These are phyloP conservation scores for Arctia plantaginis DNA, from an alignment of 2,888 invertebrate genomes.

Conservation along the genomic window DNA sequence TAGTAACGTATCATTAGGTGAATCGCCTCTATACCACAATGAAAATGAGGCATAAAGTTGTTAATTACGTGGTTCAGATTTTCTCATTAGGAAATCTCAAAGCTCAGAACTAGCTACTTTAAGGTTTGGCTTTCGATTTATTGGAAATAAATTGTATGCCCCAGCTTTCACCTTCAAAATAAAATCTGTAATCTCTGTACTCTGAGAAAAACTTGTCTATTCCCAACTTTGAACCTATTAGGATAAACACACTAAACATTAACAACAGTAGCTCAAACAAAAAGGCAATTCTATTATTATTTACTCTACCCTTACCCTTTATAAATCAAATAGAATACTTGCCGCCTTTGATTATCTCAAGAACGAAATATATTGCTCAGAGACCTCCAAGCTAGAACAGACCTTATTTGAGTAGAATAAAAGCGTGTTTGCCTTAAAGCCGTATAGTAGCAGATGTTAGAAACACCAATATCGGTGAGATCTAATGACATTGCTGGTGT, in stretches of 20 bases:
- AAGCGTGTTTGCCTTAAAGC: not conserved
- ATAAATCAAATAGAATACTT: conserved; percentile 18
- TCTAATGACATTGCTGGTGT: conserved; percentile 9
- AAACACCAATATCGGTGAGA: conserved; percentile 1
- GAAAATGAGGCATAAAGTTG: no score
- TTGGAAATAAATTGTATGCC: not conserved
- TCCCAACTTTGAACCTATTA: not conserved
- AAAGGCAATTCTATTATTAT: not conserved
- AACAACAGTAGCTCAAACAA: not conserved
- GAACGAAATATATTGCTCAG: not conserved
- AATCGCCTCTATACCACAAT: no score
- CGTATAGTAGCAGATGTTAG: conserved; percentile 10
- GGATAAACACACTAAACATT: not conserved
- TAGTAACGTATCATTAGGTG: no score
- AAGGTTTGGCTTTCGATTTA: not conserved
- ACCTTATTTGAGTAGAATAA: not conserved
- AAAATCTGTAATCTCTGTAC: not conserved
- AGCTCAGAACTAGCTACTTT: not conserved
- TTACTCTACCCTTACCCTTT: not conserved
- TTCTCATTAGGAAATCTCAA: no score
- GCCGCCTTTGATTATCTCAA: conserved; percentile 13
- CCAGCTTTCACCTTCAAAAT: not conserved
- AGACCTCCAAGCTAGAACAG: not conserved
- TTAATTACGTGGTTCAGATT: no score
- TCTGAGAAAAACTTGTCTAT: not conserved